phyloP scores from a whole-genome alignment of 2,797 vertebrate species.

The Prionace glauca region DNA sequence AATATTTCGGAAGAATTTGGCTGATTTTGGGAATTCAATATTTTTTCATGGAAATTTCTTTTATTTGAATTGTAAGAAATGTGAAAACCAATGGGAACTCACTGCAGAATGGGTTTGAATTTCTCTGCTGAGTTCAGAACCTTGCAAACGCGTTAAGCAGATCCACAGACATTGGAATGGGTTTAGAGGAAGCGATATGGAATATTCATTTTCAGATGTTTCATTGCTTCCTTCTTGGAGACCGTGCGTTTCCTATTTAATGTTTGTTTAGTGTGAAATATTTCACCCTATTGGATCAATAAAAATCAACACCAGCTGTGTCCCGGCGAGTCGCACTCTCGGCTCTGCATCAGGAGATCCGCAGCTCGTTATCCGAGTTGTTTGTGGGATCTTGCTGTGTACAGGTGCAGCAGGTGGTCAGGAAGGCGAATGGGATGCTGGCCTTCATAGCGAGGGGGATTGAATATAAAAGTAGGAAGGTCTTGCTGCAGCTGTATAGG shows the following conservation, averaged over 20 bases:
- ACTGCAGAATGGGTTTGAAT: slow-evolving; percentile 46
- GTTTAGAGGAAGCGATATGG: slow-evolving; percentile 54
- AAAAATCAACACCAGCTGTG: background rate
- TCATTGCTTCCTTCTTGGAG: background rate
- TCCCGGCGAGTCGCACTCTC: background rate
- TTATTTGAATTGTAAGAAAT: slow-evolving; percentile 44
- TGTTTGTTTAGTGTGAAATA: background rate
- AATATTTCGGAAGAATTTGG: background rate
- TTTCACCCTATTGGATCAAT: background rate
- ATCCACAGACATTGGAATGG: slow-evolving; percentile 46
- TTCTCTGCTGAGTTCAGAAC: slow-evolving; percentile 53
- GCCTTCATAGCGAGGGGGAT: too few species aligned
- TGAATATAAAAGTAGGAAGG: too few species aligned
- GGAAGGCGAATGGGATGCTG: too few species aligned
- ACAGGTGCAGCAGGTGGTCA: too few species aligned
- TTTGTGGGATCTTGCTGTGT: background rate
- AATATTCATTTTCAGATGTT: slow-evolving; percentile 53
- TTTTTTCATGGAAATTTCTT: slow-evolving; percentile 33
- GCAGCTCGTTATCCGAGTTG: too few species aligned
- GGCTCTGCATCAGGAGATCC: background rate
- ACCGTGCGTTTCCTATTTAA: too few species aligned
- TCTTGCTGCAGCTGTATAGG: too few species aligned
- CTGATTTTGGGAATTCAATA: background rate
- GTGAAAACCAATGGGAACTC: slow-evolving; percentile 47
- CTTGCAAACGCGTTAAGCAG: slow-evolving; percentile 59